phyloP scores from a whole-genome alignment of 2,888 invertebrate genomes.

The Lepas anatifera region DNA sequence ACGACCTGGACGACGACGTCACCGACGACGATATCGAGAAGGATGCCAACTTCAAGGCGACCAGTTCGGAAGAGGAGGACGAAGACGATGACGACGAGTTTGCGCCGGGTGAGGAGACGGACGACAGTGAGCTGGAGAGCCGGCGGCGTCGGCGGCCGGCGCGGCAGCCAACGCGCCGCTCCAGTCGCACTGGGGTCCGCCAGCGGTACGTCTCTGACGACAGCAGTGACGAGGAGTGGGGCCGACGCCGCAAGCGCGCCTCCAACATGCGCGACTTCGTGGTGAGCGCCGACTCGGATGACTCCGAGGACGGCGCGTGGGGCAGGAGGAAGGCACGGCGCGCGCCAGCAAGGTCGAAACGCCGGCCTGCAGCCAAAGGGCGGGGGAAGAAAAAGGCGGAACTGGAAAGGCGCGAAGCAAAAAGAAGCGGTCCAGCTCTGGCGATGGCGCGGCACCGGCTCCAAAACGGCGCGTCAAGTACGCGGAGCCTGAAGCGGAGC shows the following conservation, averaged over 20 bases:
- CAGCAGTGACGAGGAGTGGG: slow-evolving; percentile 1
- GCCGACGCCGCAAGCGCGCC: background rate
- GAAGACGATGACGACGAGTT: background rate
- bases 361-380: background rate
- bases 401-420: background rate
- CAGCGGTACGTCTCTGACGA: slow-evolving; percentile 3
- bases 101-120: background rate
- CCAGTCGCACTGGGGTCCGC: background rate
- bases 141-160: background rate
- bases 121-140: background rate
- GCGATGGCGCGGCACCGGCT: background rate
- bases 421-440: background rate
- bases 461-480: background rate
- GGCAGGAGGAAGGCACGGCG: slow-evolving; percentile 40
- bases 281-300: background rate
- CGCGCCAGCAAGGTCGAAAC: slow-evolving; percentile 16
- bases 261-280: background rate
- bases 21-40: background rate
- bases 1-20: slow-evolving; percentile 4
- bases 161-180: background rate
- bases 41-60: slow-evolving; percentile 6
- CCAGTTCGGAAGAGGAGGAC: background rate
- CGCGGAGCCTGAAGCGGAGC: background rate
- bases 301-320: slow-evolving; percentile 41
- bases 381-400: background rate